phyloP scores from a whole-genome alignment of 2,113 vertebrate genomes.

The Tragelaphus scriptus region DNA sequence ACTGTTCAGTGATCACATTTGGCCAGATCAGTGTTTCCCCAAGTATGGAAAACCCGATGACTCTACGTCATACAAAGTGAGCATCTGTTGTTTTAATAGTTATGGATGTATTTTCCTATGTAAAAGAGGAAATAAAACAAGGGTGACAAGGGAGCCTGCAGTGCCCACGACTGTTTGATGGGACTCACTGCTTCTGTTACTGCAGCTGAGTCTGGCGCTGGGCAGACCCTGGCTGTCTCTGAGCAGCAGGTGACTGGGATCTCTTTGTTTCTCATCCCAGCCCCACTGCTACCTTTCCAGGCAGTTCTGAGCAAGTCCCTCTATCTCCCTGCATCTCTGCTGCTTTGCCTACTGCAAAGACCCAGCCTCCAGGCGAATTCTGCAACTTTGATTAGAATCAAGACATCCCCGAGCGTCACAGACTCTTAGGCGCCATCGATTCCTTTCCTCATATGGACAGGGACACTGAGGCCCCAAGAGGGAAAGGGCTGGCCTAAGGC shows the following conservation, averaged over 20 bases:
- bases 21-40: background rate
- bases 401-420: background rate
- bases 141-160: background rate
- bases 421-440: background rate
- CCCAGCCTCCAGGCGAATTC: background rate
- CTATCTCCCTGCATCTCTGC: background rate
- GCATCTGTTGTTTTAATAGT: background rate
- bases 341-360: background rate
- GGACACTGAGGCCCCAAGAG: background rate
- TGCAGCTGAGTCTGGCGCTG: background rate
- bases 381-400: conserved; percentile 16
- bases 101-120: background rate
- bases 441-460: background rate
- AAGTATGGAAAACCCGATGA: background rate
- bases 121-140: background rate
- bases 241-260: background rate
- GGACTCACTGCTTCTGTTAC: background rate
- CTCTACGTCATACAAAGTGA: background rate
- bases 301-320: background rate
- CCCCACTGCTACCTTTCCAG: background rate
- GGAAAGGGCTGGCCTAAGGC: background rate
- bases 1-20: background rate
- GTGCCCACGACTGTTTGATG: background rate
- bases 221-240: background rate
- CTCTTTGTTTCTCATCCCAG: background rate